A percentile compares a stretch with the other conserved stretches of the same genome.
phyloP scores from a whole-genome alignment of 2,888 invertebrate genomes.

The Panzeria rudis region DNA sequence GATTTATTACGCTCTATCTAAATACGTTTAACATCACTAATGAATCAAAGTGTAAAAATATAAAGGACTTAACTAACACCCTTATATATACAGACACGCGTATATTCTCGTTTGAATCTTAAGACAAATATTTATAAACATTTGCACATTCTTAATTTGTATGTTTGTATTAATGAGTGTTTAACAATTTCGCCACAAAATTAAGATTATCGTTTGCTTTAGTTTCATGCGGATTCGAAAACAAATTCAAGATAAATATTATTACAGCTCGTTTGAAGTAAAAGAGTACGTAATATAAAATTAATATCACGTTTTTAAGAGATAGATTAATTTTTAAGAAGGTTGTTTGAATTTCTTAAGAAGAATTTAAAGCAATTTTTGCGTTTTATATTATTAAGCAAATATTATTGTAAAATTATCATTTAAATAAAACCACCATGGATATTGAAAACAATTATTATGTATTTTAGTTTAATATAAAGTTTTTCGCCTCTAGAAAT shows the following conservation, averaged over 20 bases:
- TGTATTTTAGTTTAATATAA: too few relatives aligned
- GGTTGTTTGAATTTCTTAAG: not conserved
- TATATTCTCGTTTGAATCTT: not conserved
- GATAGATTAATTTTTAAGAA: not conserved
- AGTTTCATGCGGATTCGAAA: not conserved
- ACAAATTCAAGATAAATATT: constrained; percentile 25
- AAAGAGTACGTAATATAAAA: not conserved
- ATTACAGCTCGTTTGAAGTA: not conserved
- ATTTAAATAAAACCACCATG: too few relatives aligned
- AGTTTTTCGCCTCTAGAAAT: too few relatives aligned
- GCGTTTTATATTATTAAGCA: too few relatives aligned
- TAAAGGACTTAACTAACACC: constrained; percentile 39
- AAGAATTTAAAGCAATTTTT: not conserved
- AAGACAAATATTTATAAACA: constrained; percentile 21
- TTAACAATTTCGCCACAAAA: constrained; percentile 56
- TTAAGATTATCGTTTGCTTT: constrained; percentile 55
- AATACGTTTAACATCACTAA: constrained; percentile 55
- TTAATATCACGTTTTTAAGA: not conserved
- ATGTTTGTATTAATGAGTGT: constrained; percentile 21
- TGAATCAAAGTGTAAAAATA: constrained; percentile 69
- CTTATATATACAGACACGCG: not conserved
- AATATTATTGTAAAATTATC: too few relatives aligned
- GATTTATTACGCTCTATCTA: constrained; percentile 33
- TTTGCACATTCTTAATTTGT: constrained; percentile 19
- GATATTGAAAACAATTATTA: too few relatives aligned